Evolutionary conservation across 2,888 invertebrate species (phyloP), one percentile per base, ranked within the genome.

Genomic region (Aphodius sticticus): DNA sequence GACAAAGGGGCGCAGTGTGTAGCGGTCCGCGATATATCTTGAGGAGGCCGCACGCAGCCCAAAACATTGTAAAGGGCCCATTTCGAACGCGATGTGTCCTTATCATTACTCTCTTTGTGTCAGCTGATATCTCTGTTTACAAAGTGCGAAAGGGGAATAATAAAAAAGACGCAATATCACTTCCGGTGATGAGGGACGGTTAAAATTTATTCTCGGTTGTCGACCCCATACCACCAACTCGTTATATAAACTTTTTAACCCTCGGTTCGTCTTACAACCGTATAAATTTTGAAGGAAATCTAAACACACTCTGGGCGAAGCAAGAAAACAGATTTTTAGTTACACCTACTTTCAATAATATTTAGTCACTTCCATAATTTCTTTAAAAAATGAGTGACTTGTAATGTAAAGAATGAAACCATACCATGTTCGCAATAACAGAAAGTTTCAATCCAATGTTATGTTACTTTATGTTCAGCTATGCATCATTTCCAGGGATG

Each of bases 51-150:
- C 9, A 53, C 26, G 53, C 53, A 12, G 7, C 53, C 53, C 53
- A 53, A 53, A 53, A 53, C 53, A 53, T 53, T 53, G 53, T 53
- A 2, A 53, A 53, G 53, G 53, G 53, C 9, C 53, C 53, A 53
- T 53, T 53, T 53, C 53, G 53, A 12, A 53, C 7, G 53, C 53
- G 53, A 53, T 53, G 53, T 53, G 53, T 53, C 53, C 53, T 53
- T 53, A 53, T 53, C 53, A 53, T 53, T 53, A 53, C 53, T 53
- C 53, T 53, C 53, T 53, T 53, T 53, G 53, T 53, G 53, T 53
- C 53, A 53, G 53, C 53, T 53, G 53, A 53, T 53, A 53, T 7
- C 53, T 53, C 53, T 53, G 53, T 53, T 53, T 53, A 53, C 53
- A 53, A 53, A 53, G 53, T 53, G 53, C 53, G 53, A 53, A 53